These are phyloP conservation scores for Harlomillsia oculata DNA, from an alignment of 1,140 invertebrate genomes.

Conservation along the genomic window DNA sequence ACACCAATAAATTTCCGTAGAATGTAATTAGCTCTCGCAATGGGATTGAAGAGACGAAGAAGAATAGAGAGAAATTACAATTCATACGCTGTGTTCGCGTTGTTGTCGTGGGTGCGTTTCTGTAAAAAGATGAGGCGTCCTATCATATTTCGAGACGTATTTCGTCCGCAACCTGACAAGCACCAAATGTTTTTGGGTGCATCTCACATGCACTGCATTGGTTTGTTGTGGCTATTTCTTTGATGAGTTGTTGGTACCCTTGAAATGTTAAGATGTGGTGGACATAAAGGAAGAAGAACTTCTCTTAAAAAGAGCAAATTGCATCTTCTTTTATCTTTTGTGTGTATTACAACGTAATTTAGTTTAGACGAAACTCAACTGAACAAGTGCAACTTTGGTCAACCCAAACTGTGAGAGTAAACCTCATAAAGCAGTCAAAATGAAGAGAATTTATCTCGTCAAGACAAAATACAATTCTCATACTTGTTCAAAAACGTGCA, in stretches of 20 bases:
- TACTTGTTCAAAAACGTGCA: constrained; percentile 4
- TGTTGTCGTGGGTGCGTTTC: too few species aligned
- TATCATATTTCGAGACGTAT: neutral
- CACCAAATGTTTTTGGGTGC: too few species aligned
- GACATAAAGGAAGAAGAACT: neutral
- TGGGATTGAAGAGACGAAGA: neutral
- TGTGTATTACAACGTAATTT: neutral
- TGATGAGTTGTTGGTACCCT: neutral
- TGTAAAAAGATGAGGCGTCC: neutral
- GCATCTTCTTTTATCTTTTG: neutral
- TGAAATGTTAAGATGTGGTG: neutral
- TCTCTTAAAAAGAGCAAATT: constrained; percentile 1
- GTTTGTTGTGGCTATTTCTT: constrained; percentile 1
- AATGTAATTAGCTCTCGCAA: constrained; percentile 2
- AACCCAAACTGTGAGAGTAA: constrained; percentile 4
- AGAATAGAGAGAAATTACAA: constrained; percentile 1
- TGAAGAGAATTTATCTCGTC: constrained; percentile 6
- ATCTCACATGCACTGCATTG: too few species aligned
- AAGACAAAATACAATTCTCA: constrained; percentile 6
- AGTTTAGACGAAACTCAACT: neutral
- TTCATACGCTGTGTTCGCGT: too few species aligned
- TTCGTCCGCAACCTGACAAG: neutral
- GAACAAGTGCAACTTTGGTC: neutral
- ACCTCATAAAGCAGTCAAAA: constrained; percentile 15
- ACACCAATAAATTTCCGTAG: constrained; percentile 7